These are phyloP conservation scores for Hedya salicella DNA, from an alignment of 2,888 invertebrate genomes.

Conservation along the genomic window DNA sequence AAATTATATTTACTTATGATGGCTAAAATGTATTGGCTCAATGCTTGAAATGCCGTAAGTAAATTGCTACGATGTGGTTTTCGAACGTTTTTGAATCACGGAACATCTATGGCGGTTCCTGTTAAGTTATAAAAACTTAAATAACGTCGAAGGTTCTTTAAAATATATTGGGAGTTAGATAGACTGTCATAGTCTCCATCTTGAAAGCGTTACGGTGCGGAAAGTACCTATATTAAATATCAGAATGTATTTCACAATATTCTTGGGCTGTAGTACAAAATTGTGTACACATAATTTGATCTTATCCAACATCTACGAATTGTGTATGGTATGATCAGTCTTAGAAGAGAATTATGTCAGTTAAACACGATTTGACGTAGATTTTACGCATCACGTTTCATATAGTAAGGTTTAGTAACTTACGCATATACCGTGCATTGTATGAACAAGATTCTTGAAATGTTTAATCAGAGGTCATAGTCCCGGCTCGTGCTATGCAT, in stretches of 20 bases:
- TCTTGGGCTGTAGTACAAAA: no score
- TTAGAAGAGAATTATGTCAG: no score
- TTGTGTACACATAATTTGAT: no score
- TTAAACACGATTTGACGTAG: no score
- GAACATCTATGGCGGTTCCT: neutral
- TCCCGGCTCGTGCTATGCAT: slow-evolving; percentile 6
- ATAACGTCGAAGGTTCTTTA: neutral
- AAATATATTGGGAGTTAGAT: no score
- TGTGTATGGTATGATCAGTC: no score
- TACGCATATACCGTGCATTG: neutral
- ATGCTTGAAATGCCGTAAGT: slow-evolving; percentile 3
- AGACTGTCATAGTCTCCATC: no score
- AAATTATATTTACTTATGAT: slow-evolving; percentile 9
- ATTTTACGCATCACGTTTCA: neutral
- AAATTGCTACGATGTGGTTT: neutral
- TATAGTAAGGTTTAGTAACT: neutral
- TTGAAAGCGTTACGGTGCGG: no score
- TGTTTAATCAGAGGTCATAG: slow-evolving; percentile 33
- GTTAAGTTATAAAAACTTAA: neutral
- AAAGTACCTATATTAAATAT: no score
- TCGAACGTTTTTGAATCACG: neutral
- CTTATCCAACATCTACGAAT: no score
- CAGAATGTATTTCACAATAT: no score
- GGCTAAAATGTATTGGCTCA: neutral
- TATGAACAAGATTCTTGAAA: slow-evolving; percentile 27